Percentiles rank a stretch among this genome's conserved stretches.
phyloP scores from a whole-genome alignment of 2,888 invertebrate species.

The Rugalucina vietnamica region DNA sequence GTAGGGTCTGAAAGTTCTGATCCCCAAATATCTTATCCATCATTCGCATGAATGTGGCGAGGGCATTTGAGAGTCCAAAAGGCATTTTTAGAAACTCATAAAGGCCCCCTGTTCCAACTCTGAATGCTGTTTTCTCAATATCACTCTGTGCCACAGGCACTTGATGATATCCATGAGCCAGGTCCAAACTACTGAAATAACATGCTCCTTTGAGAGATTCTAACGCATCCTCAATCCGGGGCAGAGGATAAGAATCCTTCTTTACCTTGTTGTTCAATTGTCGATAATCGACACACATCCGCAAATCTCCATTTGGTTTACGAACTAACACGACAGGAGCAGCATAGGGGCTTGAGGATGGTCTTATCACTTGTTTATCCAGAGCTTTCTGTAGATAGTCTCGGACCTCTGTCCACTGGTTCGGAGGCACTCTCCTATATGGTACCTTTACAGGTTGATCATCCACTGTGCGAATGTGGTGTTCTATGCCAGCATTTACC shows the following conservation, averaged over 20 bases:
- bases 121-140: slow-evolving; percentile 61
- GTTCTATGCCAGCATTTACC: neutral
- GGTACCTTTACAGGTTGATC: slow-evolving; percentile 41
- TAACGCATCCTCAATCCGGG: neutral
- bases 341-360: slow-evolving; percentile 7
- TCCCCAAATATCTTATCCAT: slow-evolving; percentile 61
- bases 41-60: slow-evolving; percentile 58
- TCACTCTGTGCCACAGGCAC: slow-evolving; percentile 56
- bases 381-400: slow-evolving; percentile 7
- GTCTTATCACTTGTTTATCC: neutral
- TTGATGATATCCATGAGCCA: slow-evolving; percentile 61
- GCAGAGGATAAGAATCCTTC: slow-evolving; percentile 14
- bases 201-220: neutral
- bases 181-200: neutral
- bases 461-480: slow-evolving; percentile 19
- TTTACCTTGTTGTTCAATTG: neutral
- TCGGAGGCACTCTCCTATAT: slow-evolving; percentile 21
- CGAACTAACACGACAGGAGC: slow-evolving; percentile 16
- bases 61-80: slow-evolving; percentile 57
- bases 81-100: slow-evolving; percentile 59
- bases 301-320: slow-evolving; percentile 6
- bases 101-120: slow-evolving; percentile 32
- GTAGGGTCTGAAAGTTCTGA: slow-evolving; percentile 46
- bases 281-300: slow-evolving; percentile 6
- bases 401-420: slow-evolving; percentile 5